Conservation (phyloP, 2,113 vertebrate species). For the Chaetorhynchus papuensis region DNA sequence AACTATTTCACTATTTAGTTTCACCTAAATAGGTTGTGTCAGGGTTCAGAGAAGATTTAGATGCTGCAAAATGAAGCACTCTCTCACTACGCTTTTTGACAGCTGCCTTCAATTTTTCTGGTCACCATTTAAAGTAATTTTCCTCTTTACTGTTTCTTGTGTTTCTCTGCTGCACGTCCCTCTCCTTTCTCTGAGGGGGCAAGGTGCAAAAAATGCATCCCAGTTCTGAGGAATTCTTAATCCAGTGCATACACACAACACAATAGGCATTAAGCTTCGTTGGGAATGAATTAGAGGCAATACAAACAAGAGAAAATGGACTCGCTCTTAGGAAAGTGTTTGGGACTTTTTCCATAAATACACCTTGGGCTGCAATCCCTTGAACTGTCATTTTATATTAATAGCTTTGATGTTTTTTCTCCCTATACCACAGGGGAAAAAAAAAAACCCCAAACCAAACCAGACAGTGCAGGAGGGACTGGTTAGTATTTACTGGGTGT, state of each 20-base stretch:
- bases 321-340: neutral
- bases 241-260: neutral
- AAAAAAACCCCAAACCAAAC: neutral
- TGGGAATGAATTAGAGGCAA: neutral
- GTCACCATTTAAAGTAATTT: neutral
- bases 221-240: neutral
- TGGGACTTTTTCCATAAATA: neutral
- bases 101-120: neutral
- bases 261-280: neutral
- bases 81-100: neutral
- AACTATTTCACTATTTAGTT: neutral
- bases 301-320: neutral
- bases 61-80: neutral
- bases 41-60: neutral
- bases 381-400: neutral
- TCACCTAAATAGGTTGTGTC: neutral
- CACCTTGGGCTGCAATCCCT: neutral
- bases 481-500: neutral
- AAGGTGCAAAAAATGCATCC: neutral
- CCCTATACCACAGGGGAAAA: rapidly evolving
- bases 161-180: neutral
- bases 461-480: neutral
- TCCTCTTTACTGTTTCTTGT: neutral
- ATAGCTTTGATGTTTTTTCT: neutral
- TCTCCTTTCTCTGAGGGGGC: neutral